These are phyloP conservation scores for Didymodactylos carnosus DNA, from an alignment of 2,888 invertebrate genomes.

Conservation along the genomic window DNA sequence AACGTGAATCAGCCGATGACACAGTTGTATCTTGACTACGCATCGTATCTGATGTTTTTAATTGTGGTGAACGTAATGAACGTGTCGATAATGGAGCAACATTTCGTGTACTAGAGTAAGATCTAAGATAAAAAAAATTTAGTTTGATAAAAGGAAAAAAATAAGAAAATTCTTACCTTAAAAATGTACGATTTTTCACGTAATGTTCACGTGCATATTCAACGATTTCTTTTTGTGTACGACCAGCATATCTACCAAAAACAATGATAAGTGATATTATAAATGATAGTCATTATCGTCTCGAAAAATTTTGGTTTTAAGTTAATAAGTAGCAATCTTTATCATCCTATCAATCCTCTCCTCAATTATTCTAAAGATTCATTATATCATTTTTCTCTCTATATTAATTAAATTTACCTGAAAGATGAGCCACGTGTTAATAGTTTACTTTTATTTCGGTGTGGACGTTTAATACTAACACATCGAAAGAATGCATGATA, in stretches of 20 bases:
- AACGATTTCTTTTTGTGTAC: slow-evolving; percentile 94
- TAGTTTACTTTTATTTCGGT: slow-evolving; percentile 1
- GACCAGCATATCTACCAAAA: slow-evolving; percentile 93
- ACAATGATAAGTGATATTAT: too few relatives aligned
- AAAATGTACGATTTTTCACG: slow-evolving; percentile 56
- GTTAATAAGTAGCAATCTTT: too few relatives aligned
- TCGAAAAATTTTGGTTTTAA: too few relatives aligned
- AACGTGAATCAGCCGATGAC: not conserved
- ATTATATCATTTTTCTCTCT: too few relatives aligned
- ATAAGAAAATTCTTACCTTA: not conserved
- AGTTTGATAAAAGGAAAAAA: not conserved
- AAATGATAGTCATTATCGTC: too few relatives aligned
- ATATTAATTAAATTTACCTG: too few relatives aligned
- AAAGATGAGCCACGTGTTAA: slow-evolving; percentile 12
- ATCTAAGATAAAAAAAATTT: not conserved
- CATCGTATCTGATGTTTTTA: not conserved
- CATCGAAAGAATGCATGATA: slow-evolving; percentile 93
- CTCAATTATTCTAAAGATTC: too few relatives aligned
- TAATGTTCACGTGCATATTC: slow-evolving; percentile 95
- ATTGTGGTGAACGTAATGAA: not conserved
- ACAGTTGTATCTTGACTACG: not conserved
- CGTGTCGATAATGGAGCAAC: not conserved
- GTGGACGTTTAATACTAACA: slow-evolving; percentile 35
- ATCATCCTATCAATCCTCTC: too few relatives aligned
- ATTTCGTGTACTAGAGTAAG: not conserved